These are phyloP conservation scores for Diploscapter pachys DNA, from an alignment of 1,140 invertebrate species.

Conservation along the genomic window DNA sequence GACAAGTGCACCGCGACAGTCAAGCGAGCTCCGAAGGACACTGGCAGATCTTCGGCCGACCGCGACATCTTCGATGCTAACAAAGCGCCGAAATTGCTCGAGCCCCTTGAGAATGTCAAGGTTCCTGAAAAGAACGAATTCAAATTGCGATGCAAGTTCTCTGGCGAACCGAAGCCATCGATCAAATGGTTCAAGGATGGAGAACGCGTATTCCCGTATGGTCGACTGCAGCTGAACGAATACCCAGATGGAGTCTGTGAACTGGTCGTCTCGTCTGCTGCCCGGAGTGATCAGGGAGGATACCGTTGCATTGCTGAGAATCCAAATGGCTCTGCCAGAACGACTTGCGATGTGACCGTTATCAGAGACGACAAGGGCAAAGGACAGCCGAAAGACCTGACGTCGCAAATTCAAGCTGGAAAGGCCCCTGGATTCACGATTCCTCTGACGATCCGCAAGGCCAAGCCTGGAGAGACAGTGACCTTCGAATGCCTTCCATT, in stretches of 20 bases:
- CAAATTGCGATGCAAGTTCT: slow-evolving; percentile 75
- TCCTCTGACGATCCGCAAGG: slow-evolving; percentile 48
- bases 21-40: slow-evolving; percentile 38
- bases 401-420: slow-evolving; percentile 45
- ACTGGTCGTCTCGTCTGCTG: slow-evolving; percentile 72
- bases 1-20: slow-evolving; percentile 57
- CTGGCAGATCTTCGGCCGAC: slow-evolving; percentile 22
- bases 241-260: slow-evolving; percentile 72
- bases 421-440: slow-evolving; percentile 57
- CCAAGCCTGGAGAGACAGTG: slow-evolving; percentile 52
- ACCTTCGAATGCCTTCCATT: slow-evolving; percentile 57
- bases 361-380: neutral
- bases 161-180: slow-evolving; percentile 75
- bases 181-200: slow-evolving; percentile 65
- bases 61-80: slow-evolving; percentile 43
- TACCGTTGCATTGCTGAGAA: slow-evolving; percentile 69
- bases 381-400: slow-evolving; percentile 27
- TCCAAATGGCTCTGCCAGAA: slow-evolving; percentile 49
- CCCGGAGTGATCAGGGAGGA: slow-evolving; percentile 69
- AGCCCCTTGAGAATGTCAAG: slow-evolving; percentile 52
- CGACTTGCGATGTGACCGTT: slow-evolving; percentile 50
- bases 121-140: slow-evolving; percentile 72
- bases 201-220: slow-evolving; percentile 54
- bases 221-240: slow-evolving; percentile 54
- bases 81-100: slow-evolving; percentile 54